These are phyloP conservation scores for Gisinianus flammeolus DNA, from an alignment of 2,888 invertebrate genomes.

Conservation along the genomic window DNA sequence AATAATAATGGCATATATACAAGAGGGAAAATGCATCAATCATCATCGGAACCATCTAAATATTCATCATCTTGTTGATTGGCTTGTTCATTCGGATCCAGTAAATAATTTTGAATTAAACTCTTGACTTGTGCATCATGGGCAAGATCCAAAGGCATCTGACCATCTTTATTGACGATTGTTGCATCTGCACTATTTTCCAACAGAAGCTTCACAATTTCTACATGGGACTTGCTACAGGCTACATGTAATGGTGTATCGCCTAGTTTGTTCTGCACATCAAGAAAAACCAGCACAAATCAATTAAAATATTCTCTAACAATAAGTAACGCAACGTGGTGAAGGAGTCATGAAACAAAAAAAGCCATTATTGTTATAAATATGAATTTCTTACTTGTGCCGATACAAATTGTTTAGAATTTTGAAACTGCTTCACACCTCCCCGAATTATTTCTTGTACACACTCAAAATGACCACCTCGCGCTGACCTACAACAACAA, in stretches of 20 bases:
- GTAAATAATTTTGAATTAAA: constrained; percentile 56
- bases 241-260: constrained; percentile 71
- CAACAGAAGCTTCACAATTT: constrained; percentile 66
- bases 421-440: constrained; percentile 43
- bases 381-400: constrained; percentile 43
- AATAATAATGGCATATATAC: too few relatives aligned
- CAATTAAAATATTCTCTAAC: too few relatives aligned
- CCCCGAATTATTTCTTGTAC: constrained; percentile 46
- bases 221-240: constrained; percentile 68
- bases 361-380: neutral
- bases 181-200: constrained; percentile 65
- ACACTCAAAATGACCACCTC: constrained; percentile 51
- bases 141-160: constrained; percentile 66
- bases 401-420: constrained; percentile 48
- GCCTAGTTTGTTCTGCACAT: constrained; percentile 69
- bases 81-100: constrained; percentile 28
- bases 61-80: constrained; percentile 36
- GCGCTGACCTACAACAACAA: constrained; percentile 29
- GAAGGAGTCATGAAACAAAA: too few relatives aligned
- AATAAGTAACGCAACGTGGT: too few relatives aligned
- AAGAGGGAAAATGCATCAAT: too few relatives aligned
- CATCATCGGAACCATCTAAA: constrained; percentile 42
- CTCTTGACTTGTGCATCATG: constrained; percentile 63
- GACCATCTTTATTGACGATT: constrained; percentile 66
- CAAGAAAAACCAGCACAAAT: too few relatives aligned